phyloP scores from a whole-genome alignment of 1,140 invertebrate genomes.

The Aphidius gifuensis region DNA sequence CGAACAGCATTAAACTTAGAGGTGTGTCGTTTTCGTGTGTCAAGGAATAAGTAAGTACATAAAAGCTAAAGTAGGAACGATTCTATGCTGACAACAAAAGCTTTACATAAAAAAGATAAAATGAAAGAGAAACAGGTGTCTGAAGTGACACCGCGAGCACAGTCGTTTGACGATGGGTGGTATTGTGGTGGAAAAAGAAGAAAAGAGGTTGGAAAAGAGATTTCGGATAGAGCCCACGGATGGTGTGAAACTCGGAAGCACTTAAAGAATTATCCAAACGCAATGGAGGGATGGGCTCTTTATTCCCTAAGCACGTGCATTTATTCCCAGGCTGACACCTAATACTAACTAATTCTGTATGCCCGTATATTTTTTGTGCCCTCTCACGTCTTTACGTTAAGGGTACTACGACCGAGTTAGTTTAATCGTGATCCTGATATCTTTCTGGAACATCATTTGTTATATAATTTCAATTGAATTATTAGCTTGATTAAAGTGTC shows the following conservation, averaged over 20 bases:
- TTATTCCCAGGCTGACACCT: constrained; percentile 56
- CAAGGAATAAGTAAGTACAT: no score
- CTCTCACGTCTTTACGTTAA: constrained; percentile 39
- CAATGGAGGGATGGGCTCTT: constrained; percentile 47
- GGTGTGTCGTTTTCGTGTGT: no score
- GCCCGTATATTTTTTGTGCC: constrained; percentile 54
- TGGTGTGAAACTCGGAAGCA: constrained; percentile 47
- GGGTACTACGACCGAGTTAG: constrained; percentile 38
- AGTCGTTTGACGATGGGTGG: constrained; percentile 13
- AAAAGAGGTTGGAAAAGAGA: constrained; percentile 28
- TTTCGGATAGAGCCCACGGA: constrained; percentile 39
- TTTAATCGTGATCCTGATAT: no score
- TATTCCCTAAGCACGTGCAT: constrained; percentile 46
- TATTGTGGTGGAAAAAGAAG: constrained; percentile 24
- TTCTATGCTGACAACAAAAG: not conserved
- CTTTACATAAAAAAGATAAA: constrained; percentile 13
- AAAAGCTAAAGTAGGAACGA: no score
- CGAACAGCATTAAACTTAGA: no score
- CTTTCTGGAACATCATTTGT: no score
- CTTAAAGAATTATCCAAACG: constrained; percentile 58
- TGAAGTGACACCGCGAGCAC: constrained; percentile 32
- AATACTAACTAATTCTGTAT: constrained; percentile 56
- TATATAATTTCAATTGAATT: no score
- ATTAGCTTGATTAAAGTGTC: no score
- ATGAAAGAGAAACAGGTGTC: constrained; percentile 29